phyloP scores from a whole-genome alignment of 2,888 invertebrate genomes.

The Drosophila kambysellisi region DNA sequence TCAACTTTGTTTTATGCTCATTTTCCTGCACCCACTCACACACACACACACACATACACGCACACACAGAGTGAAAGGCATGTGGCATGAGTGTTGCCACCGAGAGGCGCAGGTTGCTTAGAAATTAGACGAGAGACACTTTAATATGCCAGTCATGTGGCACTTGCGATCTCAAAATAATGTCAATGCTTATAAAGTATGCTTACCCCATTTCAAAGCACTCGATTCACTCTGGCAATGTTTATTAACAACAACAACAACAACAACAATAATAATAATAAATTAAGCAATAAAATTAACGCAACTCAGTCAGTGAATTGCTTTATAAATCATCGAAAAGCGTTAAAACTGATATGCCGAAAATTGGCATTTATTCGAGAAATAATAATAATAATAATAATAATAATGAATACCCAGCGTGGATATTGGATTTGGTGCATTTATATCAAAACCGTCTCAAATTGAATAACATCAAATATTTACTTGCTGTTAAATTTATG shows the following conservation, averaged over 20 bases:
- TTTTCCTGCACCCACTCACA: constrained; percentile 51
- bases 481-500: constrained; percentile 76
- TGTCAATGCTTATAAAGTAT: constrained; percentile 13
- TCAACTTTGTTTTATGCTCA: constrained; percentile 77
- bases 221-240: not conserved
- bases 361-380: constrained; percentile 42
- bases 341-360: constrained; percentile 10
- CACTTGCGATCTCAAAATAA: constrained; percentile 26
- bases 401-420: not conserved
- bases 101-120: constrained; percentile 38
- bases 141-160: constrained; percentile 43
- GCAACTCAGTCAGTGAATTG: not conserved
- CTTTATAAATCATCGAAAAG: constrained; percentile 14
- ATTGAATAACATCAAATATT: constrained; percentile 71
- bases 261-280: not conserved
- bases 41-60: constrained; percentile 7
- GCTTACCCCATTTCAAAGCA: not conserved
- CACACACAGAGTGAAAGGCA: not conserved
- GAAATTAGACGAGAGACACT: constrained; percentile 58
- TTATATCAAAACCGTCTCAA: constrained; percentile 19
- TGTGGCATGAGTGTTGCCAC: constrained; percentile 1
- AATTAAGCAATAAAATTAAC: not conserved
- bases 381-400: not conserved
- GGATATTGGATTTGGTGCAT: not conserved
- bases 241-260: not conserved